Conservation (phyloP, 2,888 invertebrate species). For the Stenurella melanura region DNA sequence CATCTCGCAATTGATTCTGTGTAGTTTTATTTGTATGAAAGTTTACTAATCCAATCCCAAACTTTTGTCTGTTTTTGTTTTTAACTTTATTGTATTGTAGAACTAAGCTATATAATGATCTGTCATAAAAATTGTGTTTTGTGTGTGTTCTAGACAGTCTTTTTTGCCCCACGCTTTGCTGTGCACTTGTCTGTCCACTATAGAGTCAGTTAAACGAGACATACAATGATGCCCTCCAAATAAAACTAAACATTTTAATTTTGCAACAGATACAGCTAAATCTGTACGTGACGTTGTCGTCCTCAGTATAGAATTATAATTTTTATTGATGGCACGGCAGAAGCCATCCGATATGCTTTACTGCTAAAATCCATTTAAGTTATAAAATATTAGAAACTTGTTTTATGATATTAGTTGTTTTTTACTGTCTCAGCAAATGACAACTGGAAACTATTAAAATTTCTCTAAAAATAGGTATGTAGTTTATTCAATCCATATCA, state of each 20-base stretch:
- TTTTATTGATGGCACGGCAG: neutral
- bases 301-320: conserved; percentile 13
- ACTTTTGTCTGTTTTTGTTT: conserved; percentile 14
- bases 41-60: conserved; percentile 17
- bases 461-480: no score
- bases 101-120: conserved; percentile 22
- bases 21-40: conserved; percentile 11
- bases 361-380: neutral
- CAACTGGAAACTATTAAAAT: no score
- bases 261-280: conserved; percentile 15
- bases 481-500: no score
- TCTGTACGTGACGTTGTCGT: conserved; percentile 6
- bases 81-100: conserved; percentile 2
- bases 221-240: conserved; percentile 8
- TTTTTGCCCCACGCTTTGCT: conserved; percentile 4
- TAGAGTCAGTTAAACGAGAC: neutral
- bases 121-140: conserved; percentile 36
- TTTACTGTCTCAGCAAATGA: no score
- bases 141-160: conserved; percentile 19
- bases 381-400: no score
- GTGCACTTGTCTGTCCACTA: neutral
- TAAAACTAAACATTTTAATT: conserved; percentile 11
- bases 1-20: conserved; percentile 13
- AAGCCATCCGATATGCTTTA: neutral
- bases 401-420: no score